Base-by-base conservation (phyloP, 2,113 vertebrate species). In the Pardalotus punctatus region DNA sequence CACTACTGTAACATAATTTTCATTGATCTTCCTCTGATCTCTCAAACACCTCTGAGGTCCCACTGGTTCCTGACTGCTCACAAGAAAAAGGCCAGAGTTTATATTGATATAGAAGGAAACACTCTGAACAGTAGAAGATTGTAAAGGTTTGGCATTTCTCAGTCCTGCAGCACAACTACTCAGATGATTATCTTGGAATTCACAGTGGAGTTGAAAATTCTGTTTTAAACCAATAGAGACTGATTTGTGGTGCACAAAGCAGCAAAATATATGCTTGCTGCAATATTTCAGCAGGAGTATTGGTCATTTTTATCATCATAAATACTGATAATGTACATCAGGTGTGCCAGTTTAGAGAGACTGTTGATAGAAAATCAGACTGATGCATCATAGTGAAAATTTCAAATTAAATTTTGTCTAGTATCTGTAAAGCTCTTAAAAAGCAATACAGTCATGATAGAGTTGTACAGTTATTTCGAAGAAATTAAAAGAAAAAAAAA, bases 1-100 rank as follows among this genome's bases (percentile, higher is more conserved):
- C 70, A 81, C 69, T 38, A 45, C 91, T 85, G 82, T 89, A 93
- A 93, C 91, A 91, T 65, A 95, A 86, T 97, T 95, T 86, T 95
- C 66, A 87, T 94, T 96, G 89, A 85, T 96, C 76, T 88, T 79
- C 27, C 43, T 96, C 90, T 93, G 83, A 90, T 95, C 84, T 96
- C 66, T 92, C 81, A 85, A 58, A 77, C 69, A 82, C 40, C 73
- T 81, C 78, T 89, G 89, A 62, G 90, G 65, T 94, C 81, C 76
- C 86, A 28, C 81, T 62, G 93, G 82, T 61, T 91, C 51, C 65
- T 48, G 69, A 24, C 62, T 96, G 81, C 77, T 96, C 88, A 88
- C 66, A 86, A 83, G 92, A 78, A 81, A 95, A 93, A 93, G 64
- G 76, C 47, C 77, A 89, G 79, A 90, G 53, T 82, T 92, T 86